phyloP scores from a whole-genome alignment of 1,140 invertebrate genomes.

The Pseudomyrmex pallidus region DNA sequence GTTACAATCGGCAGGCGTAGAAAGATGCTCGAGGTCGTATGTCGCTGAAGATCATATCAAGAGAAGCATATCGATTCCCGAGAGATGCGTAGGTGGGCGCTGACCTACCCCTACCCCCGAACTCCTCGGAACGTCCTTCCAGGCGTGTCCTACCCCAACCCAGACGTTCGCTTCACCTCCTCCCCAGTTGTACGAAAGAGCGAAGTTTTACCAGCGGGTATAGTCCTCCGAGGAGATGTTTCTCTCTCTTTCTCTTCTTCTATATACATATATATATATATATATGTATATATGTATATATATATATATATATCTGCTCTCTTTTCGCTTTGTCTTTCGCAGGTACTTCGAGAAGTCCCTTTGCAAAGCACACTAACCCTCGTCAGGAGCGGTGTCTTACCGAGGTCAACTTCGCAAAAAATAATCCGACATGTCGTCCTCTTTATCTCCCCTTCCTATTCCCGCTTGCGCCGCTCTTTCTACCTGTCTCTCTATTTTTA shows the following conservation, averaged over 20 bases:
- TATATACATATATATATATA: too few relatives aligned
- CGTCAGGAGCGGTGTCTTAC: slow-evolving; percentile 64
- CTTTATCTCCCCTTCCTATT: background rate
- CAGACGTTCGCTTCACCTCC: slow-evolving; percentile 73
- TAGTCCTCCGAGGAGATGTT: background rate
- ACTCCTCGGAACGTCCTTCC: slow-evolving; percentile 77
- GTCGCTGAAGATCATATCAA: slow-evolving; percentile 46
- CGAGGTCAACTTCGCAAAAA: slow-evolving; percentile 70
- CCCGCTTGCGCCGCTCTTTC: background rate
- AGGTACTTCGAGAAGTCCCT: slow-evolving; percentile 18
- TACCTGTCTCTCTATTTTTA: background rate
- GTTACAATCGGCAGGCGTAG: slow-evolving; percentile 35
- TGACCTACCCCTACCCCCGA: slow-evolving; percentile 81
- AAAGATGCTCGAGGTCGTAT: slow-evolving; percentile 44
- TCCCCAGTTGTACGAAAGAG: slow-evolving; percentile 26
- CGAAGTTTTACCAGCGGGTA: slow-evolving; percentile 11
- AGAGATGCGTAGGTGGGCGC: slow-evolving; percentile 78
- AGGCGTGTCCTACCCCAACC: slow-evolving; percentile 80
- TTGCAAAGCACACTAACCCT: slow-evolving; percentile 61
- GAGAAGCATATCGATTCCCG: slow-evolving; percentile 74
- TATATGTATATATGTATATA: too few relatives aligned
- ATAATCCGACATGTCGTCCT: slow-evolving; percentile 63
- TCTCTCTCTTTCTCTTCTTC: too few relatives aligned
- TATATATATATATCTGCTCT: background rate
- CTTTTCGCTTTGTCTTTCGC: background rate